Evolutionary conservation across 1,140 invertebrate genomes (phyloP).

Genomic region (Archivesica marissinica): DNA sequence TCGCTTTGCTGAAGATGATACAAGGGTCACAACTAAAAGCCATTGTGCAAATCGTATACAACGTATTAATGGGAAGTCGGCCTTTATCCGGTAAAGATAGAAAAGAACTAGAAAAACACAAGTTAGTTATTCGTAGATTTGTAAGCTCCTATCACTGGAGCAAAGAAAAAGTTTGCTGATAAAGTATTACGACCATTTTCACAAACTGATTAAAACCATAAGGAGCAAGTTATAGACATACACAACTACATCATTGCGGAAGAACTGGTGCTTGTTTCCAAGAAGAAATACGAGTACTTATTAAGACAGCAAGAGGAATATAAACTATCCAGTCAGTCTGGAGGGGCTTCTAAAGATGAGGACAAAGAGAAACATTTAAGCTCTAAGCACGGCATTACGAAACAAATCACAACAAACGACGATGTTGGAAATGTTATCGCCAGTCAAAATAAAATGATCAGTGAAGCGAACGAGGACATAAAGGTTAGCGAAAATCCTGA

Average conservation of each 20-base stretch:
- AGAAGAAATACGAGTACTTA: background rate
- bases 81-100: constrained; percentile 5
- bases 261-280: background rate
- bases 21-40: constrained; percentile 14
- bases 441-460: background rate
- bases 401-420: too few species aligned
- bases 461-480: too few species aligned
- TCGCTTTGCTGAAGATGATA: constrained; percentile 25
- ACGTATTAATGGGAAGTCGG: background rate
- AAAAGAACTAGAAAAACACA: constrained; percentile 3
- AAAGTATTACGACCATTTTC: background rate
- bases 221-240: background rate
- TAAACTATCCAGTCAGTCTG: background rate
- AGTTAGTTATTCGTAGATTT: constrained; percentile 19
- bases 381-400: too few species aligned
- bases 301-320: background rate
- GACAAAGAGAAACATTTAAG: background rate
- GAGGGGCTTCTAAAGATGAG: background rate
- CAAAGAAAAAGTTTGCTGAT: constrained; percentile 4
- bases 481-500: too few species aligned
- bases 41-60: constrained; percentile 42
- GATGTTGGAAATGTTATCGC: background rate
- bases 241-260: background rate
- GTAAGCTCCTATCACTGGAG: constrained; percentile 1
- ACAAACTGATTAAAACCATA: background rate